Base-by-base conservation (phyloP, 1,140 invertebrate species). In the Eufriesea mexicana region DNA sequence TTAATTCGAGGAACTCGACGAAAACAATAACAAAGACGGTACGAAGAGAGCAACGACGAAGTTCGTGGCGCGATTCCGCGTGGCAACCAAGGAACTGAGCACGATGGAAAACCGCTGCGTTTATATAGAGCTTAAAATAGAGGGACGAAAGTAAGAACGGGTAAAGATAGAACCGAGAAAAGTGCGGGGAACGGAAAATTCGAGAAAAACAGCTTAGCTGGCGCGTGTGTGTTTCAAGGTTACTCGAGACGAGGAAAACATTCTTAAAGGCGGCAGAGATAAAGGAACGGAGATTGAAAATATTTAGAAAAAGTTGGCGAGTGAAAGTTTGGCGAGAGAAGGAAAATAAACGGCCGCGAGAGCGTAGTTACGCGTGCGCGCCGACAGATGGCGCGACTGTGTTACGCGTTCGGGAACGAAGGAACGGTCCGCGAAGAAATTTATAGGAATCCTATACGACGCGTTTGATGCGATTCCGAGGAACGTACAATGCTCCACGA, bases 161-260 rank as follows among this genome's bases (percentile, higher is more conserved):
- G 14, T 2, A 25, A 61, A 28, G 59, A 61, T 8, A 61, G 25
- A 28, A 4, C 9, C 12, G 28, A 35, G 9, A 16, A 28, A 62
- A 35, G 25, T 20, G 18, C 61, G 16, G 20, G 9, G 61, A 62
- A 35, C 1, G 28, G 61, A 20, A 20, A 20, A 62, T 35, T 35
- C 14, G 25, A 1, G 25, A 14, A 8, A 62, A 28, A 62, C 16
- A 10, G 2, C 12, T 16, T 2, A 1, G 14, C 12, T 14, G 4
- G 23, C n/a, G 12, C 2, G 5, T 25, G 12, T 2, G n/a, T 0
- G 57, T 59, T 61, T 0, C 2, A 16, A 25, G 57, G n/a, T 61
- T 16, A 6, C n/a, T n/a, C 57, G 57, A 12, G 57, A 14, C n/a
- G 5, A 7, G 5, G 5, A 2, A 59, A 59, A n/a, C 57, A 14